phyloP scores from a whole-genome alignment of 2,888 invertebrate genomes.

The Oxyscelio sp. region DNA sequence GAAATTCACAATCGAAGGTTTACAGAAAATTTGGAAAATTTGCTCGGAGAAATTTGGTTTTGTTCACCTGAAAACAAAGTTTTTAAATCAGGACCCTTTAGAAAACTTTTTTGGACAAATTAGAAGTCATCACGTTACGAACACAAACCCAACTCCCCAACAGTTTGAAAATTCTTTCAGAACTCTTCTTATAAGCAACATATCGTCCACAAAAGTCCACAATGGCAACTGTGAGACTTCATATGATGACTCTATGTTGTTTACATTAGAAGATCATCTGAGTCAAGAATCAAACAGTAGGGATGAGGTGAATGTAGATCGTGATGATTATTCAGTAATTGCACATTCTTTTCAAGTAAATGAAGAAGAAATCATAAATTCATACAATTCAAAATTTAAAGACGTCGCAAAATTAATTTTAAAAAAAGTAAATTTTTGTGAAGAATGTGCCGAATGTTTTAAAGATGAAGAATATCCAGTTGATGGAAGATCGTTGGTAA shows the following conservation, averaged over 20 bases:
- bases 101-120: slow-evolving; percentile 39
- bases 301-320: too few species aligned
- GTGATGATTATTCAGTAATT: not conserved
- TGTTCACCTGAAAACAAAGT: not conserved
- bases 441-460: slow-evolving; percentile 1
- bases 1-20: slow-evolving; percentile 24
- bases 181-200: slow-evolving; percentile 3
- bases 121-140: not conserved
- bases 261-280: not conserved
- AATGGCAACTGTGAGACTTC: slow-evolving; percentile 12
- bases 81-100: slow-evolving; percentile 18
- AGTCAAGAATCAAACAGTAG: not conserved
- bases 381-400: not conserved
- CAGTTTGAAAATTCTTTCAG: too few species aligned
- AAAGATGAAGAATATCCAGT: not conserved
- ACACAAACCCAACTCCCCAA: slow-evolving; percentile 6
- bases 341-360: not conserved
- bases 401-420: not conserved
- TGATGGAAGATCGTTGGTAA: too few species aligned
- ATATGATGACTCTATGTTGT: not conserved
- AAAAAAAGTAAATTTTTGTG: slow-evolving; percentile 5
- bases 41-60: not conserved
- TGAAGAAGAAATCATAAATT: not conserved
- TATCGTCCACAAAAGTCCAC: not conserved
- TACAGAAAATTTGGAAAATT: slow-evolving; percentile 26